phyloP scores from a whole-genome alignment of 2,797 vertebrate genomes.

The Sebastolobus alascanus region DNA sequence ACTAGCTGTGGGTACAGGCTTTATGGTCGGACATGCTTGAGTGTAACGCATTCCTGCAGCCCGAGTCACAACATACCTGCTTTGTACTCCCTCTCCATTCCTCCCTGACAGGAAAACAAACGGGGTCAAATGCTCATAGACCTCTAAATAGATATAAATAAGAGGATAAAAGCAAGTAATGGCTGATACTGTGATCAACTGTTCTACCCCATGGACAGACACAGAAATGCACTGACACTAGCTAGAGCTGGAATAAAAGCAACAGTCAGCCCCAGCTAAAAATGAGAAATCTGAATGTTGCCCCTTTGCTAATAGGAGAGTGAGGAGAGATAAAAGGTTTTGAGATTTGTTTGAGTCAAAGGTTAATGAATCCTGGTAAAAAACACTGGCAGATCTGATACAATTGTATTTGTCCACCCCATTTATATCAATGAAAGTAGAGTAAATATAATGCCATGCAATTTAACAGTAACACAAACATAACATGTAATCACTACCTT shows the following conservation, averaged over 20 bases:
- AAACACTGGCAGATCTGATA: neutral
- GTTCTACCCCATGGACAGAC: neutral
- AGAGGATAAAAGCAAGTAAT: neutral
- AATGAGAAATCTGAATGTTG: neutral
- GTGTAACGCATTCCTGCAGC: constrained; percentile 22
- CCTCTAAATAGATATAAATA: constrained; percentile 1
- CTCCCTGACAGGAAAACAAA: neutral
- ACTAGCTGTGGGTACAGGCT: neutral
- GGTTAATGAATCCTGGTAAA: neutral
- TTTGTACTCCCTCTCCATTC: neutral
- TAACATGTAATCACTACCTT: no score
- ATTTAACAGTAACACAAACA: neutral
- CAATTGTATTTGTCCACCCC: neutral
- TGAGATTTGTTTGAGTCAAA: neutral
- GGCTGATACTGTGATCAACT: neutral
- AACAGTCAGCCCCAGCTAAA: neutral
- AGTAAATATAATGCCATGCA: neutral
- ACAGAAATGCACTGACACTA: neutral
- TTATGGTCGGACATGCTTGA: constrained; percentile 1
- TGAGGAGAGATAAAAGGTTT: neutral
- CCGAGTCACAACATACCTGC: constrained; percentile 19
- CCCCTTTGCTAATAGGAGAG: neutral
- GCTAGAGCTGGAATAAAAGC: neutral
- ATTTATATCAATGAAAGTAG: no score
- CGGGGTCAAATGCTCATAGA: neutral